Evolutionary conservation across 2,113 vertebrate species (phyloP), one percentile per base, ranked within the genome.

Genomic region (Megaptera novaeangliae): DNA sequence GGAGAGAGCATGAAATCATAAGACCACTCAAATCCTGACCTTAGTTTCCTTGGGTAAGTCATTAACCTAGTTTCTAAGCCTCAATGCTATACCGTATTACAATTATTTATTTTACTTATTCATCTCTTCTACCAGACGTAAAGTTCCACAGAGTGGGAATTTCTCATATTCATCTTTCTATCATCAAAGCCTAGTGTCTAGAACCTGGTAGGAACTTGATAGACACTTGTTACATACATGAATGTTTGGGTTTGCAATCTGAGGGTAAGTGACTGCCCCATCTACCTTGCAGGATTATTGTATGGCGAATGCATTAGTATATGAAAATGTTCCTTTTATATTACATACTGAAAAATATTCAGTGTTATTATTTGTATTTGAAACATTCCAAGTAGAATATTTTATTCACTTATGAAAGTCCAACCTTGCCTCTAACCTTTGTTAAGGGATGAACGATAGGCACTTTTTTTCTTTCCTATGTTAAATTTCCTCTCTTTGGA

Each of bases 341-440:
- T 64, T 92, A 87, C 18, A 25, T 66, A 91, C 59, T 64, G 55
- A 49, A 96, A 86, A 59, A 39, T 3, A n/a, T 27, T 71, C 69
- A 69, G 63, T 83, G 57, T 61, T 71, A 66, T 46, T 78, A 27
- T 81, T 92, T 72, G 15, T 80, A 83, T 74, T 46, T 87, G 8
- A 96, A 94, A 84, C 69, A 94, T 87, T 86, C 39, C 17, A 94
- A 94, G 41, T 81, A 52, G 49, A 57, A 61, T 66, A 52, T 72
- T 64, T 64, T 57, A 57, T 69, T 92, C 46, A 57, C 49, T 87
- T 69, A 63, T 17, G 39, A 74, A 72, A 69, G 59, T 49, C 71
- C 0, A 1, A 77, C 39, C 49, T 49, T 84, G 59, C 59, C 46
- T 64, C 14, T 41, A 49, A 71, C 31, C 36, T 61, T 95, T 91